Base-by-base conservation (phyloP, 1,140 invertebrate species). In the Aphelinus atriplicis region DNA sequence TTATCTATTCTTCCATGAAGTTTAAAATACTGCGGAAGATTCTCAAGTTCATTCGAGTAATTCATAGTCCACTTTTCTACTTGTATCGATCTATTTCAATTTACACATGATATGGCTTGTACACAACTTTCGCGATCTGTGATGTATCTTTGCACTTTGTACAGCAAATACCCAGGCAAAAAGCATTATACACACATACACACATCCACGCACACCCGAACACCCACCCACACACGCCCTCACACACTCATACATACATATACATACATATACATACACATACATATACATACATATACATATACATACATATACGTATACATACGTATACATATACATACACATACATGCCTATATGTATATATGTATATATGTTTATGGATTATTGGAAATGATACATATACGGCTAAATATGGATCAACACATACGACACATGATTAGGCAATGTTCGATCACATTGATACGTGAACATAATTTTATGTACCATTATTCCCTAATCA, bases 61-160 rank as follows among this genome's bases (percentile, higher is more conserved):
- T 61, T 53, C 50, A 64, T 65, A 55, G 48, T 62, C 61, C 43
- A 7, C 64, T 57, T n/a, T 45, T 62, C 62, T 7, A 55, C 26
- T 65, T 61, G 53, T 66, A 5, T 63, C 47, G 50, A 57, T 71
- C 43, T 71, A 74, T 74, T 74, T 68, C 50, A 71, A 53, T 57
- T 75, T 66, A 72, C 62, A 66, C 73, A 66, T 64, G 75, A 79
- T 82, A 82, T 82, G 81, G 81, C 81, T 82, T 77, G 77, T 81
- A 77, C 78, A 78, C 50, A 75, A 75, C 65, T 69, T 76, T 80
- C 78, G 80, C 75, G 64, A 76, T 79, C 72, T 82, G 81, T 81
- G 80, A 82, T 81, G 80, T 81, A 74, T 78, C 9, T 47, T 75
- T 73, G 56, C 55, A 77, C 57, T 73, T 72, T 64, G 70, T 73